Percentiles rank a stretch among this genome's conserved stretches.
Conservation (phyloP, 1,140 invertebrate genomes). For the Bombus superbus region DNA sequence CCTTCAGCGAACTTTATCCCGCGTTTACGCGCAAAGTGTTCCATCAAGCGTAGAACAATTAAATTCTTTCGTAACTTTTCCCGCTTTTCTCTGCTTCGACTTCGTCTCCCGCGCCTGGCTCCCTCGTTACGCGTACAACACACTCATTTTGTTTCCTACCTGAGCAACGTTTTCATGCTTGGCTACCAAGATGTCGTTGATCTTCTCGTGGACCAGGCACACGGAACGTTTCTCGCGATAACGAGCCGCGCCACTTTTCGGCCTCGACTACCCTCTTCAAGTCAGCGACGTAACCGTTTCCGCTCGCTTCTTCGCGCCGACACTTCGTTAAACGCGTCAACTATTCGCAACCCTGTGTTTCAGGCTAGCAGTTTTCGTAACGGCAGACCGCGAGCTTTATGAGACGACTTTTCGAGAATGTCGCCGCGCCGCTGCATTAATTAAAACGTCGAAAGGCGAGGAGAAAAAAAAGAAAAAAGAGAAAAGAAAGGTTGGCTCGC, state of each 20-base stretch:
- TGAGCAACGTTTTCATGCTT: not conserved
- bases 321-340: constrained; percentile 21
- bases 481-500: not conserved
- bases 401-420: too few relatives aligned
- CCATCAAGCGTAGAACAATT: not conserved
- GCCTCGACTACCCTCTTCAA: constrained; percentile 3
- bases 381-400: too few relatives aligned
- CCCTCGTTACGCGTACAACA: too few relatives aligned
- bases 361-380: too few relatives aligned
- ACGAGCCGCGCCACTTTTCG: constrained; percentile 16
- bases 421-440: too few relatives aligned
- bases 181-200: not conserved
- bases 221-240: constrained; percentile 23
- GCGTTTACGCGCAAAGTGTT: not conserved
- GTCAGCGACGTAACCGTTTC: not conserved
- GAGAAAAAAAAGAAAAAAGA: too few relatives aligned
- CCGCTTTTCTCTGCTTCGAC: not conserved
- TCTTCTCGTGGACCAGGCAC: not conserved
- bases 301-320: not conserved
- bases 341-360: not conserved
- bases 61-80: constrained; percentile 1
- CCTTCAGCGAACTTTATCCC: too few relatives aligned
- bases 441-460: too few relatives aligned
- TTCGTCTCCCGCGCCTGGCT: too few relatives aligned
- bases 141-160: too few relatives aligned